Evolutionary conservation across 2,113 vertebrate species (phyloP).

Genomic region (Dasypus novemcinctus): DNA sequence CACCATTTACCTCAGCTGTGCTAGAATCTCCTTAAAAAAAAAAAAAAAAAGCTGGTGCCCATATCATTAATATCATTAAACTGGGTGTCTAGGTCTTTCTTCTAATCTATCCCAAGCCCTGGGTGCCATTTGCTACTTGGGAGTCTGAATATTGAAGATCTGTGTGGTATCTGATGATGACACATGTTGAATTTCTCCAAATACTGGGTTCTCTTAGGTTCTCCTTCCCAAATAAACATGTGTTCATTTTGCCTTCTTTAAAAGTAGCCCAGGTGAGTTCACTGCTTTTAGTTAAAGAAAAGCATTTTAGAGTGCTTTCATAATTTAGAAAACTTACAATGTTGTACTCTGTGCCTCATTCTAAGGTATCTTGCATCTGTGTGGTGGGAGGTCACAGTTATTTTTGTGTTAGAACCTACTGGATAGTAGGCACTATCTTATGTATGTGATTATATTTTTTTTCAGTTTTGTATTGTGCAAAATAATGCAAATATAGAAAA

Average conservation of each 20-base stretch:
- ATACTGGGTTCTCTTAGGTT: neutral
- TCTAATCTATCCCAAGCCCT: neutral
- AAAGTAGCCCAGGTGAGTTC: neutral
- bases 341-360: neutral
- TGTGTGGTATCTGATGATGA: neutral
- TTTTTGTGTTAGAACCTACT: neutral
- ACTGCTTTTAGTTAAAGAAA: slow-evolving; percentile 36
- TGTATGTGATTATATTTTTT: neutral
- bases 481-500: neutral
- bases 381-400: neutral
- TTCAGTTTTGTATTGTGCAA: neutral
- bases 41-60: neutral
- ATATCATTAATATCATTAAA: neutral
- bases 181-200: neutral
- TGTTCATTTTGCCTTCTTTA: neutral
- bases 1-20: neutral
- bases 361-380: neutral
- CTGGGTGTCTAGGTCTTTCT: neutral
- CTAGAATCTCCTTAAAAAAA: slow-evolving; percentile 11
- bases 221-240: neutral
- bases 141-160: neutral
- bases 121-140: neutral
- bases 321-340: neutral
- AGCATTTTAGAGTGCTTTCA: neutral
- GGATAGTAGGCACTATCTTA: neutral